Base-by-base conservation (phyloP, 2,888 invertebrate species). In the Stictocephala bisonia region DNA sequence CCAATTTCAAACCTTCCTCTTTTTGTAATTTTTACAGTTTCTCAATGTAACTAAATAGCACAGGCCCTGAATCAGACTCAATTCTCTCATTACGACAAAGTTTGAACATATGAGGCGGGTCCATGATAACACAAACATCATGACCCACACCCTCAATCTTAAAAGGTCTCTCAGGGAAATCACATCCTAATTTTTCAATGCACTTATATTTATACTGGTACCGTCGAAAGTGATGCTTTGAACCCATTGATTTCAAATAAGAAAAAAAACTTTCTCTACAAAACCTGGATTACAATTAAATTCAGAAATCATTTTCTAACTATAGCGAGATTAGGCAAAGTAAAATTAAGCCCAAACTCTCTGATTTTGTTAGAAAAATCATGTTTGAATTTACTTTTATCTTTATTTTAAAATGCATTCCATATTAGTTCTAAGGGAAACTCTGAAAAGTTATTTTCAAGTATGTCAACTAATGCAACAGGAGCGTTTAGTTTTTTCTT, bases 141-240 rank as follows among this genome's bases (percentile, higher is more conserved):
- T n/a, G n/a, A n/a, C n/a, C n/a, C n/a, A n/a, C n/a, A n/a, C n/a
- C n/a, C n/a, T n/a, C n/a, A n/a, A n/a, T n/a, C n/a, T n/a, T n/a
- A n/a, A n/a, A n/a, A n/a, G n/a, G n/a, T n/a, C n/a, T n/a, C n/a
- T n/a, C n/a, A n/a, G n/a, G n/a, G n/a, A n/a, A n/a, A n/a, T n/a
- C n/a, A n/a, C n/a, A n/a, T n/a, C n/a, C 41, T 67, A 24, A 67
- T 22, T 15, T 68, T 68, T n/a, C n/a, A n/a, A n/a, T n/a, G n/a
- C n/a, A n/a, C n/a, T n/a, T n/a, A n/a, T n/a, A n/a, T n/a, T n/a
- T 13, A 48, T 50, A 29, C 50, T 68, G 15, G 68, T 18, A 22
- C 68, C 48, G 48, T 68, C 68, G n/a, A 44, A 68, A 26, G 68
- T 68, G 2, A 68, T 24, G 26, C 29, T 68, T 2, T 68, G 68